Conservation (phyloP, 1,140 invertebrate genomes). For the Brachionus asplanchnoidis region DNA sequence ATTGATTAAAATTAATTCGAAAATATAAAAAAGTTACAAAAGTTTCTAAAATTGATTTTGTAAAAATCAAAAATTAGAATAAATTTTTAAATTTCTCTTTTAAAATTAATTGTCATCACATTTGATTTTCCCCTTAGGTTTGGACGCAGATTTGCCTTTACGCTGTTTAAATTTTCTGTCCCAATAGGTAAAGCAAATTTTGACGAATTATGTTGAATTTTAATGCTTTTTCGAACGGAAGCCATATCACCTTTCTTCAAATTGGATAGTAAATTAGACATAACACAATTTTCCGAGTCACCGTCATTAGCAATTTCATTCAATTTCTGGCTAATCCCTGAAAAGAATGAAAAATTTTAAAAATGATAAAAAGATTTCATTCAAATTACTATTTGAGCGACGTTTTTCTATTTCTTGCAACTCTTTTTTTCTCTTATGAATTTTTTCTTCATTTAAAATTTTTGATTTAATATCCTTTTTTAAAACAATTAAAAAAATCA, state of each 20-base stretch:
- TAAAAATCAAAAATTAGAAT: no score
- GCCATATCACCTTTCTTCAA: constrained; percentile 9
- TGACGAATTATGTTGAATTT: neutral
- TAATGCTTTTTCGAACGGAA: neutral
- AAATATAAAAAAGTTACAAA: neutral
- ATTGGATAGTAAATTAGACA: constrained; percentile 12
- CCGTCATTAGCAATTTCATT: neutral
- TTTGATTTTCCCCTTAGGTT: neutral
- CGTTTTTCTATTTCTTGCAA: constrained; percentile 5
- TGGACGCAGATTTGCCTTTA: neutral
- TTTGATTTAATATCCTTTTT: neutral
- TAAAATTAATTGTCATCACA: neutral
- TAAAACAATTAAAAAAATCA: neutral
- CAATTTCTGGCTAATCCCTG: neutral
- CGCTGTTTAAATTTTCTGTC: neutral
- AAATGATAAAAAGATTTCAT: neutral
- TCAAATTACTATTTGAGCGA: neutral
- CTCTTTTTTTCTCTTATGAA: neutral
- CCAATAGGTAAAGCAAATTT: neutral
- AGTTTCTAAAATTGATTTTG: neutral
- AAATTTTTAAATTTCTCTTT: neutral
- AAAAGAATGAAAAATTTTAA: neutral
- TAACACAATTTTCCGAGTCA: neutral
- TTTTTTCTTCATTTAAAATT: constrained; percentile 21
- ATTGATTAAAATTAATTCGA: neutral